Evolutionary conservation across 2,113 vertebrate genomes (phyloP).

Genomic region (Pelvicachromis taeniatus): DNA sequence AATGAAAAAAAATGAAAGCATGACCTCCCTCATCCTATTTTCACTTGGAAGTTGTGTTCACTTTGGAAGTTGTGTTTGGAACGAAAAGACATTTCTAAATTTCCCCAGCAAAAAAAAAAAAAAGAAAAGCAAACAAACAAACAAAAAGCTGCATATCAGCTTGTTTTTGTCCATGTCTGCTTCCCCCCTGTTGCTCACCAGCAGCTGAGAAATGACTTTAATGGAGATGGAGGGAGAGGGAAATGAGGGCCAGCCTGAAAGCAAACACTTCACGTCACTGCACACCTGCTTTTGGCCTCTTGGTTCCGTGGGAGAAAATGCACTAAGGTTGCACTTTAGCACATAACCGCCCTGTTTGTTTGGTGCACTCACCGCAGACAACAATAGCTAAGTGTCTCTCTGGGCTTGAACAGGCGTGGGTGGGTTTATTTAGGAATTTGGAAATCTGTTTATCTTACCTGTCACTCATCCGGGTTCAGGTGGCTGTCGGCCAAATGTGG

Average conservation of each 20-base stretch:
- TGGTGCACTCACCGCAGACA: slow-evolving; percentile 45
- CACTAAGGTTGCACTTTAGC: slow-evolving; percentile 42
- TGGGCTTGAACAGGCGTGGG: slow-evolving; percentile 33
- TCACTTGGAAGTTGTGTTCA: no score
- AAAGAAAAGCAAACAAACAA: accelerated
- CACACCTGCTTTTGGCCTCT: slow-evolving; percentile 65
- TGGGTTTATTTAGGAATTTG: slow-evolving; percentile 55
- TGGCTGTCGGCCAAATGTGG: slow-evolving; percentile 22
- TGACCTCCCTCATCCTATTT: neutral
- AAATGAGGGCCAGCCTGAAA: slow-evolving; percentile 43
- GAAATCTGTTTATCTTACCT: slow-evolving; percentile 54
- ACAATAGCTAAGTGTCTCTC: slow-evolving; percentile 60
- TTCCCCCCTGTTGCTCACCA: slow-evolving; percentile 38
- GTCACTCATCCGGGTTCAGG: slow-evolving; percentile 26
- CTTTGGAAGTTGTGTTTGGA: neutral
- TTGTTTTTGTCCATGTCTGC: slow-evolving; percentile 17
- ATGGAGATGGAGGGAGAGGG: slow-evolving; percentile 33
- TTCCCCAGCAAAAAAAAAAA: neutral
- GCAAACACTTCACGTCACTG: slow-evolving; percentile 59
- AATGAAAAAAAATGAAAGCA: neutral
- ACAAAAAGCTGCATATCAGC: neutral
- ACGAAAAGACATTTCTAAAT: neutral
- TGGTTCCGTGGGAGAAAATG: slow-evolving; percentile 51
- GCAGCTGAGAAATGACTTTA: slow-evolving; percentile 38
- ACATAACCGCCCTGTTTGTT: slow-evolving; percentile 50